A percentile compares a stretch with the other conserved stretches of the same genome.
phyloP scores from a whole-genome alignment of 2,888 invertebrate genomes.

The Deroplatys truncata region DNA sequence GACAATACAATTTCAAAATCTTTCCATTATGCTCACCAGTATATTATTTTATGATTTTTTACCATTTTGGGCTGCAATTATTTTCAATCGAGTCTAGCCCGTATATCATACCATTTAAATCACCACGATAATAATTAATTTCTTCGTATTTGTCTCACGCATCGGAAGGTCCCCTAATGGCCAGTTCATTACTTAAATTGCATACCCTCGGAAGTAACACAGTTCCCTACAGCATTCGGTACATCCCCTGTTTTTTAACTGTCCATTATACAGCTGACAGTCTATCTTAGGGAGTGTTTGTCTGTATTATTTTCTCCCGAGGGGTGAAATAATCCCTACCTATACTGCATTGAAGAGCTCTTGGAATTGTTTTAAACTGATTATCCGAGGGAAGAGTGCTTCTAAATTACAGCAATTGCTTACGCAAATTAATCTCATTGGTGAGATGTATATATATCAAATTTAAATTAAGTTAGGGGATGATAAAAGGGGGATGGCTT shows the following conservation, averaged over 20 bases:
- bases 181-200: too few species aligned
- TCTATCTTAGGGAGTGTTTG: background rate
- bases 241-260: background rate
- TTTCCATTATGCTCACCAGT: too few species aligned
- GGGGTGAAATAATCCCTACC: background rate
- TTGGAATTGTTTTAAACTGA: background rate
- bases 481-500: background rate
- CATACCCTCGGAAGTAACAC: too few species aligned
- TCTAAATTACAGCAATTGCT: background rate
- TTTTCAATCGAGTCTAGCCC: too few species aligned
- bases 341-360: background rate
- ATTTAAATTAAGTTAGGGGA: slow-evolving; percentile 5
- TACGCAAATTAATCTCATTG: background rate
- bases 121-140: too few species aligned
- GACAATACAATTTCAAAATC: too few species aligned
- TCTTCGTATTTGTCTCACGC: too few species aligned
- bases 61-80: too few species aligned
- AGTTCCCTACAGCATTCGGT: too few species aligned
- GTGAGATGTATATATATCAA: background rate
- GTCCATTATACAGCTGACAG: background rate
- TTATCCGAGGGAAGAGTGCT: background rate
- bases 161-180: too few species aligned
- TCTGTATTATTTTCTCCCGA: background rate
- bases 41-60: too few species aligned
- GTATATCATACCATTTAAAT: too few species aligned